phyloP scores from a whole-genome alignment of 2,113 vertebrate genomes.

The Silurus asotus region DNA sequence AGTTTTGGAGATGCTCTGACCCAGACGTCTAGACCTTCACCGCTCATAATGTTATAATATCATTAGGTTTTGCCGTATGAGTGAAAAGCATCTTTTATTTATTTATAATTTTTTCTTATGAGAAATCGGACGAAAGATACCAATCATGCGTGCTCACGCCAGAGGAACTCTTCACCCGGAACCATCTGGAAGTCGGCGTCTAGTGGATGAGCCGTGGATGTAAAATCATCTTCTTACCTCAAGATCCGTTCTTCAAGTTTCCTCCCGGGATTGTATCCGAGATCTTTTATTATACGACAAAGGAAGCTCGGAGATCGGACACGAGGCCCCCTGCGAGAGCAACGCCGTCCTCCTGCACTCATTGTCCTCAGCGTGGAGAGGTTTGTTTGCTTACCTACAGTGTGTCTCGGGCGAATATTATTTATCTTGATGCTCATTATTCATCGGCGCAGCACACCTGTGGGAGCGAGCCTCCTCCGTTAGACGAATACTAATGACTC shows the following conservation, averaged over 20 bases:
- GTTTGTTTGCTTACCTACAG: constrained; percentile 59
- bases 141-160: neutral
- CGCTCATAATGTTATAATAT: too few species aligned
- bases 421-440: constrained; percentile 60
- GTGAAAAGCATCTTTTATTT: neutral
- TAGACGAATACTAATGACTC: constrained; percentile 51
- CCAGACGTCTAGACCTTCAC: too few species aligned
- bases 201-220: constrained; percentile 5
- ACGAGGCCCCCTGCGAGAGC: neutral
- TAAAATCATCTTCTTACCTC: constrained; percentile 24
- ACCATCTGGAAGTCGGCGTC: neutral
- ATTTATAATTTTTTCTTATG: neutral
- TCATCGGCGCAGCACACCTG: constrained; percentile 48
- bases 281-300: constrained; percentile 38
- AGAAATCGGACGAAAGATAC: neutral
- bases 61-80: too few species aligned
- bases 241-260: constrained; percentile 15
- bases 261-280: neutral
- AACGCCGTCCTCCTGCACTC: constrained; percentile 32
- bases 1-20: too few species aligned
- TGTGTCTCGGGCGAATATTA: constrained; percentile 51
- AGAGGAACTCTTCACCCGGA: neutral
- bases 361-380: constrained; percentile 52
- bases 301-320: constrained; percentile 4
- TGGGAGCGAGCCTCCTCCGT: constrained; percentile 44